phyloP scores from a whole-genome alignment of 2,113 vertebrate species.

The Coryphaenoides rupestris region DNA sequence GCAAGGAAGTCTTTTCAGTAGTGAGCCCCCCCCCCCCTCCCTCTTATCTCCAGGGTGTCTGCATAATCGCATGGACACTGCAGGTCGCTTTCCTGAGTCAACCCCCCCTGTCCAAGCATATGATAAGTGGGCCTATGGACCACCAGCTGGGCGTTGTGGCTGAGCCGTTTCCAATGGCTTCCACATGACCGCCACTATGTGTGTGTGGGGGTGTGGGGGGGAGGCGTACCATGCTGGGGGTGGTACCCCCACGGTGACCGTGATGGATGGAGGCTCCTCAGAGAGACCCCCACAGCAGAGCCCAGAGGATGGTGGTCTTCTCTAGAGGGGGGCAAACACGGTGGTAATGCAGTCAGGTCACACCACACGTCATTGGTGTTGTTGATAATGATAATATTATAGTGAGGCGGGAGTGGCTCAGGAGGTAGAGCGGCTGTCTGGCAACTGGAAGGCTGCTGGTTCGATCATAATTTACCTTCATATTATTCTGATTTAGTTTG shows the following conservation, averaged over 20 bases:
- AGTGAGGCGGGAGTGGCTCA: too few species aligned
- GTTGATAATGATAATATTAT: too few species aligned
- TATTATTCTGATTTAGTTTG: background rate
- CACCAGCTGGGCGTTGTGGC: slow-evolving; percentile 27
- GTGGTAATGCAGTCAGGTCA: too few species aligned
- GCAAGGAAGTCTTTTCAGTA: background rate
- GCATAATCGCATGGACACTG: slow-evolving; percentile 22
- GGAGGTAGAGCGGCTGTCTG: too few species aligned
- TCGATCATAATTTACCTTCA: too few species aligned
- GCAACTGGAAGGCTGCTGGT: too few species aligned
- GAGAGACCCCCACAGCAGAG: too few species aligned
- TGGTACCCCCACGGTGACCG: too few species aligned
- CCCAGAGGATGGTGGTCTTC: too few species aligned
- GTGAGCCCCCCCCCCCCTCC: slow-evolving; percentile 2
- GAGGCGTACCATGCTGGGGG: slow-evolving; percentile 37
- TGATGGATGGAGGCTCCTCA: too few species aligned
- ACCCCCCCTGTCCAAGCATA: slow-evolving; percentile 22
- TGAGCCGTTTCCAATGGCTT: slow-evolving; percentile 44
- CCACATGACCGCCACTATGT: slow-evolving; percentile 31
- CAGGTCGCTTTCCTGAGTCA: slow-evolving; percentile 39
- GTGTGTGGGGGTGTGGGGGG: slow-evolving; percentile 14
- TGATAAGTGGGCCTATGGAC: slow-evolving; percentile 46
- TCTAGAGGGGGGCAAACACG: too few species aligned
- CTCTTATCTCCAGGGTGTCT: slow-evolving; percentile 12
- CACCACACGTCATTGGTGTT: too few species aligned